A percentile compares a stretch with the other conserved stretches of the same genome.
These are phyloP conservation scores for Temnothorax nylanderi DNA, from an alignment of 1,140 invertebrate genomes.

Conservation along the genomic window DNA sequence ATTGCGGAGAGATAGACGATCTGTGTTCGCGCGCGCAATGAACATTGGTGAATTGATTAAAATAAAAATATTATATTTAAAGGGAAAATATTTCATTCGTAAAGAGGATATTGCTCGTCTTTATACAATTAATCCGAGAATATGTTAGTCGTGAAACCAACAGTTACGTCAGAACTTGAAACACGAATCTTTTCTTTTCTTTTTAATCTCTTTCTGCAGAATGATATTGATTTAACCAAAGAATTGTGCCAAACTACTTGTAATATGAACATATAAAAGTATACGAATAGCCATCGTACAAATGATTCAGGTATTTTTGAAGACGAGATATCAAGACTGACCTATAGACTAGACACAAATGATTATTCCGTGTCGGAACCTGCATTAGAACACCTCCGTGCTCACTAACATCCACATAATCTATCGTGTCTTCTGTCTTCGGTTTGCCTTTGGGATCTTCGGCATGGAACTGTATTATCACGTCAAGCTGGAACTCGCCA, in stretches of 20 bases:
- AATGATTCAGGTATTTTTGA: constrained; percentile 88
- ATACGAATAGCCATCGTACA: constrained; percentile 85
- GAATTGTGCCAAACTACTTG: constrained; percentile 77
- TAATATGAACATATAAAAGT: constrained; percentile 86
- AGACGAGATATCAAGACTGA: constrained; percentile 87
- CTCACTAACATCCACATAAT: constrained; percentile 79
- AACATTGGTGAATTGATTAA: constrained; percentile 79
- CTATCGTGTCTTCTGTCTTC: constrained; percentile 72
- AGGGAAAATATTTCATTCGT: constrained; percentile 47
- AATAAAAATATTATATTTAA: constrained; percentile 77
- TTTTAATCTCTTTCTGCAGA: neutral
- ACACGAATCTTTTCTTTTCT: neutral
- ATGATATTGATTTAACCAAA: neutral
- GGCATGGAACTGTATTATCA: constrained; percentile 82
- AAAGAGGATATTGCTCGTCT: constrained; percentile 38
- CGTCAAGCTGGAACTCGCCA: constrained; percentile 75
- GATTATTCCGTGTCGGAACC: constrained; percentile 87
- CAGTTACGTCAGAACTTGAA: neutral
- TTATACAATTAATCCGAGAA: neutral
- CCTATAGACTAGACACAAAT: constrained; percentile 89
- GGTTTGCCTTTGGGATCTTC: constrained; percentile 14
- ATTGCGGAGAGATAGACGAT: neutral
- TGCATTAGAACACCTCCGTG: constrained; percentile 77
- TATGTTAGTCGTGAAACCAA: neutral
- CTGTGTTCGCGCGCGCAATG: neutral